Base-by-base conservation (phyloP, 2,888 invertebrate species). In the Leptopilina myrica region DNA sequence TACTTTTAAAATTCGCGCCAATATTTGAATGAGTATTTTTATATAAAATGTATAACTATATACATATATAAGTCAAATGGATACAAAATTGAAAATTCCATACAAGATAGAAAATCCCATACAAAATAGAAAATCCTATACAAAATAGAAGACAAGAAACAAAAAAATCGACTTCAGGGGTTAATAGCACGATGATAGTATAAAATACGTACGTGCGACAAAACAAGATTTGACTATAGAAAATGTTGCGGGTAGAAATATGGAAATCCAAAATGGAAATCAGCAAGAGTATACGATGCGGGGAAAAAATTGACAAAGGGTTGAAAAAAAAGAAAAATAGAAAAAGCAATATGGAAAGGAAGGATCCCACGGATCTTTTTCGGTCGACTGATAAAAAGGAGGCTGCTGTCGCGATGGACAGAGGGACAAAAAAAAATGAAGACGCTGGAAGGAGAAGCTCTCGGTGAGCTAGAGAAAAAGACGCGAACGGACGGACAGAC, bases 341-440 rank as follows among this genome's bases (percentile, higher is more conserved):
- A 26, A 69, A 8, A 15, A 15, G 69, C 53, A 11, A 64, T 64
- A 20, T 20, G 20, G 20, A 20, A 20, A 7, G 83, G 82, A 84
- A 85, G 83, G 84, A 87, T 86, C 85, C 85, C 83, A 84, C 85
- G 85, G 86, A 86, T 85, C 86, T 88, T 89, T 89, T 87, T 88
- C 84, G 87, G 86, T 85, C 83, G 85, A 85, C 86, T 87, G 89
- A 89, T 89, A 89, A 89, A 88, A 89, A 85, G 85, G 85, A 86
- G 85, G 86, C 85, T 87, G 83, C 81, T 83, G 86, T 83, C 85
- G 83, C 83, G 84, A 86, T 85, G 86, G 84, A 84, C 85, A 83
- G 85, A 84, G 80, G 81, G 82, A 81, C 84, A 84, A 83, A 86
- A 84, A 84, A 83, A 79, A 86, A 84, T 82, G 78, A 84, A 86